Conservation (phyloP, 2,797 vertebrate species). For the Zenarchopterus dispar region DNA sequence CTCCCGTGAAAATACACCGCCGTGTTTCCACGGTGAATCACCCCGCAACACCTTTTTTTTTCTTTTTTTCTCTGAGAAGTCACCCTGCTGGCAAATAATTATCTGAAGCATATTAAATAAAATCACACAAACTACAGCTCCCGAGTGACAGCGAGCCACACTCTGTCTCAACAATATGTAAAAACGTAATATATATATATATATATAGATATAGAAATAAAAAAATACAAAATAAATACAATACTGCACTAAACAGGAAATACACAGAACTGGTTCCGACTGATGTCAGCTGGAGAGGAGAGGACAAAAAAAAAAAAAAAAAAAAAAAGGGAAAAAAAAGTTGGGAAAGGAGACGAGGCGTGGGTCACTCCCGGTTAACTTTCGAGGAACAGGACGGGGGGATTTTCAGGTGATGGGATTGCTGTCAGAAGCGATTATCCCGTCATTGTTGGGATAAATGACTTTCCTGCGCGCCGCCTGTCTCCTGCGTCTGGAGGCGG, state of each 20-base stretch:
- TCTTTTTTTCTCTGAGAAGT: constrained; percentile 36
- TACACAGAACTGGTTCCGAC: constrained; percentile 42
- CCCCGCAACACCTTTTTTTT: constrained; percentile 32
- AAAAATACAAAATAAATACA: constrained; percentile 79
- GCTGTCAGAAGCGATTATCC: constrained; percentile 65
- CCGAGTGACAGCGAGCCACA: constrained; percentile 38
- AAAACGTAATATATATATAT: constrained; percentile 67
- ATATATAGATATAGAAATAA: not conserved
- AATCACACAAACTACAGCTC: constrained; percentile 44
- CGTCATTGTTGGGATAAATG: constrained; percentile 43
- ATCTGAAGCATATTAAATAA: constrained; percentile 67
- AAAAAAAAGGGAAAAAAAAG: not conserved
- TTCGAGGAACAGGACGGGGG: constrained; percentile 25
- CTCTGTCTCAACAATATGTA: constrained; percentile 42
- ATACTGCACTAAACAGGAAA: constrained; percentile 71
- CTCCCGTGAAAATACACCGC: constrained; percentile 27
- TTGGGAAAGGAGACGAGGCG: constrained; percentile 9
- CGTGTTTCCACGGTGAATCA: constrained; percentile 22
- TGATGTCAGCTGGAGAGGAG: constrained; percentile 26
- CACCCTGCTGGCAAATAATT: constrained; percentile 27
- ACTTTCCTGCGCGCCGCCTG: constrained; percentile 33
- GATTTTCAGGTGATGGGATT: constrained; percentile 27
- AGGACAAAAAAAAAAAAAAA: constrained; percentile 30
- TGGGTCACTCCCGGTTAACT: constrained; percentile 12
- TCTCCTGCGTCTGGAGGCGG: constrained; percentile 32